A percentile compares a stretch with the other conserved stretches of the same genome.
These are phyloP conservation scores for Melopsittacus undulatus DNA, from an alignment of 2,797 vertebrate species.

Conservation along the genomic window DNA sequence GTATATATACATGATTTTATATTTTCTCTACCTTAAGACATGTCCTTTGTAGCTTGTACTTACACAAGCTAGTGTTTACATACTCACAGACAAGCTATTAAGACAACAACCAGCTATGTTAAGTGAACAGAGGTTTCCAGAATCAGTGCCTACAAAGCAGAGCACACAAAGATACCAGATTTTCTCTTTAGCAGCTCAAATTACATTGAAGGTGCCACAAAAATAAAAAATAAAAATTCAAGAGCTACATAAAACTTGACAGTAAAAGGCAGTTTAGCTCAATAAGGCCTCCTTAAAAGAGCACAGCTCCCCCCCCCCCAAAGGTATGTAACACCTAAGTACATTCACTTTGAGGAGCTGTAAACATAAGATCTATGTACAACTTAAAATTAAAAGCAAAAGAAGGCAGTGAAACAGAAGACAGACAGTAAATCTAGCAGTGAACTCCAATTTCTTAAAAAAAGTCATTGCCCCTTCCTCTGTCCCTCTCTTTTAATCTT, in stretches of 20 bases:
- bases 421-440: neutral
- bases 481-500: neutral
- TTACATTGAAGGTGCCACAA: neutral
- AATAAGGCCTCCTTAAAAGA: neutral
- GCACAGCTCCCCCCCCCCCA: neutral
- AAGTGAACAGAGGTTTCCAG: neutral
- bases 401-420: neutral
- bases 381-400: slow-evolving; percentile 7
- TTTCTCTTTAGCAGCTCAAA: neutral
- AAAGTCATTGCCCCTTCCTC: neutral
- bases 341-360: neutral
- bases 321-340: neutral
- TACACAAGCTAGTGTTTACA: neutral
- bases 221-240: neutral
- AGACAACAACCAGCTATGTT: neutral
- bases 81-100: too few relatives aligned
- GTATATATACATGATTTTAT: neutral
- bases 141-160: neutral
- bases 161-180: neutral
- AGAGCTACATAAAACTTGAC: neutral
- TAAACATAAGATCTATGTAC: neutral
- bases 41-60: neutral
- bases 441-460: neutral
- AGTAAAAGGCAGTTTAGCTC: neutral
- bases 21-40: neutral